phyloP scores from a whole-genome alignment of 2,888 invertebrate genomes.

The Hipparchia semele region DNA sequence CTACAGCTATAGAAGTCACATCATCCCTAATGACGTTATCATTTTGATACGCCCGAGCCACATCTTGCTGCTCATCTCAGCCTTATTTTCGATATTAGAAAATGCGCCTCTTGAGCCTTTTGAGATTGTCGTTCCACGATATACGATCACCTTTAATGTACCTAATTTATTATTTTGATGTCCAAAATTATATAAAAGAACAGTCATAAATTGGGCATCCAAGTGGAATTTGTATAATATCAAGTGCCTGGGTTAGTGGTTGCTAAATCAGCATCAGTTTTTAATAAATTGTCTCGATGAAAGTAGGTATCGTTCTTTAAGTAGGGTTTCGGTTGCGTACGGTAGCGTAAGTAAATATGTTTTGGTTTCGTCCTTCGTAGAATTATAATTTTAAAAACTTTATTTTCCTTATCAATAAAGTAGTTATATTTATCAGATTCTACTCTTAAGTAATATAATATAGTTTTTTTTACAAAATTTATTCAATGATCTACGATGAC shows the following conservation, averaged over 20 bases:
- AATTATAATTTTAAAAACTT: neutral
- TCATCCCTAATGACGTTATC: no score
- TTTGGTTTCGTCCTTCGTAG: neutral
- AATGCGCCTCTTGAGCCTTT: no score
- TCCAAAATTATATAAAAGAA: conserved; percentile 30
- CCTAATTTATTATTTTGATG: conserved; percentile 40
- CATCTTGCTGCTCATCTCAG: no score
- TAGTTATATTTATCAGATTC: no score
- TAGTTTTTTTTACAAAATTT: no score
- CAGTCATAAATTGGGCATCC: conserved; percentile 32
- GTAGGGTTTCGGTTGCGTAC: neutral
- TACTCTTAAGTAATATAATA: no score
- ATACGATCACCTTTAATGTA: conserved; percentile 18
- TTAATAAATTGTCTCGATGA: conserved; percentile 13
- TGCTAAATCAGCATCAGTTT: conserved; percentile 27
- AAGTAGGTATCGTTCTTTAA: neutral
- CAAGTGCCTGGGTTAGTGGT: conserved; percentile 23
- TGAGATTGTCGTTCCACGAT: no score
- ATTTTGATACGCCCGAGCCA: no score
- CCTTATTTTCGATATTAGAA: no score
- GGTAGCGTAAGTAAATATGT: neutral
- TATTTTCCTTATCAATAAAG: no score
- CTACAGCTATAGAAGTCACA: no score
- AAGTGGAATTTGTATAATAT: conserved; percentile 25
- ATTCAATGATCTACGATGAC: no score